These are phyloP conservation scores for Odontamblyopus rebecca DNA, from an alignment of 2,797 vertebrate species.

Conservation along the genomic window DNA sequence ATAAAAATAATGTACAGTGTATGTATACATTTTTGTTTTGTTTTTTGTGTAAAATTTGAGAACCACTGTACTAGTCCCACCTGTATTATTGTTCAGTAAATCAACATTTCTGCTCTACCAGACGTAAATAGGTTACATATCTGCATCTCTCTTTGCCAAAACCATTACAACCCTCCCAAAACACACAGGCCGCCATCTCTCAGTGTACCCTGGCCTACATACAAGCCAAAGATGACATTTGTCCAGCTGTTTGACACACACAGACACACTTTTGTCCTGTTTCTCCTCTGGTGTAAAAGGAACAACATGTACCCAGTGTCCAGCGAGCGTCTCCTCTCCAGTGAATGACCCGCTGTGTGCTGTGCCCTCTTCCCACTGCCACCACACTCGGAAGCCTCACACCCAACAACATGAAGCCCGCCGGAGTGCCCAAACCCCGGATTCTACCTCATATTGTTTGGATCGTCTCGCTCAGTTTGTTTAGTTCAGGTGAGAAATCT, in stretches of 20 bases:
- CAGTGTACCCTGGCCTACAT: not conserved
- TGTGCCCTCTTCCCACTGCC: constrained; percentile 30
- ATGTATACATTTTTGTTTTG: too few species aligned
- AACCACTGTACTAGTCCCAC: too few species aligned
- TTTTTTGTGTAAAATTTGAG: too few species aligned
- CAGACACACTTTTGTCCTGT: constrained; percentile 48
- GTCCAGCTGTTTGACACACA: constrained; percentile 28
- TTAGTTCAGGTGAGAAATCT: constrained; percentile 81
- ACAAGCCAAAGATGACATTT: constrained; percentile 1
- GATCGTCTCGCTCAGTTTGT: constrained; percentile 71
- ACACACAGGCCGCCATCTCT: too few species aligned
- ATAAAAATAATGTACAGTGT: too few species aligned
- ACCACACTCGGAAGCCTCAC: constrained; percentile 58
- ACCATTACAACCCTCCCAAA: not conserved
- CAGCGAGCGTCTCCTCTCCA: constrained; percentile 61
- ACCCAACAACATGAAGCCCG: constrained; percentile 93
- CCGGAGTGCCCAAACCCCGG: constrained; percentile 75
- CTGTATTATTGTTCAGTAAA: too few species aligned
- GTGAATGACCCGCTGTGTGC: constrained; percentile 79
- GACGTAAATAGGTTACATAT: not conserved
- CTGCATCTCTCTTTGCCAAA: not conserved
- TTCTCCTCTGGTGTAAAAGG: constrained; percentile 71
- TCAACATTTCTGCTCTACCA: not conserved
- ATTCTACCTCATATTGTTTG: constrained; percentile 67
- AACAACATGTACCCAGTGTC: constrained; percentile 76